Base-by-base conservation (phyloP, 2,888 invertebrate species). In the Conops quadrifasciatus region DNA sequence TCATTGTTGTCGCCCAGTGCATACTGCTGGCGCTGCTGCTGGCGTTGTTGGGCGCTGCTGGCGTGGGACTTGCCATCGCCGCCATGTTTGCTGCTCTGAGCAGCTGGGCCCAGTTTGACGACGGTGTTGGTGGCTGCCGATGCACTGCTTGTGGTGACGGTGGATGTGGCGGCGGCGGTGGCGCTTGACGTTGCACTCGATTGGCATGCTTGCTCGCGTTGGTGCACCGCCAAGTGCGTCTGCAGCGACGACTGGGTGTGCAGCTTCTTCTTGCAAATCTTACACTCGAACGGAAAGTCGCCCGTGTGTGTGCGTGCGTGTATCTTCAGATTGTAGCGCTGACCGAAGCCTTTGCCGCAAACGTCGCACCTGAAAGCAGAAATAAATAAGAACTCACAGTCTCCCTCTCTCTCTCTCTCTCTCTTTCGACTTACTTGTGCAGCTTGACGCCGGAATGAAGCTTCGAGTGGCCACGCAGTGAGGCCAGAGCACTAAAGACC, bases 401-500 rank as follows among this genome's bases (percentile, higher is more conserved):
- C n/a, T n/a, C n/a, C n/a, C n/a, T n/a, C n/a, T n/a, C n/a, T n/a
- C n/a, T n/a, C n/a, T n/a, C n/a, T n/a, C 45, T 15, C 7, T n/a
- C 24, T 51, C 15, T 49, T 16, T 28, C 11, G 2, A 80, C 82
- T 82, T 77, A 85, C 85, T 85, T 85, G 80, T 85, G 86, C 77
- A 85, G 73, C 76, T 86, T 86, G 53, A 85, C 84, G 59, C 86
- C 86, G 51, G 85, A 86, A 72, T 86, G 86, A 19, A 86, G 76
- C 75, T 84, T 85, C 53, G 85, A 83, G 77, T 87, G 87, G 1
- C 84, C 84, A 21, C 85, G 79, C 47, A 87, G 75, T 65, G 85
- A 86, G 63, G 86, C 85, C 71, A 86, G 72, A 5, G 85, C 84
- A 72, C 87, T 84, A 74, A 89, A 89, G 36, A 85, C 85, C 75